phyloP scores from a whole-genome alignment of 2,113 vertebrate genomes.

The Neodontobutis hainanensis region DNA sequence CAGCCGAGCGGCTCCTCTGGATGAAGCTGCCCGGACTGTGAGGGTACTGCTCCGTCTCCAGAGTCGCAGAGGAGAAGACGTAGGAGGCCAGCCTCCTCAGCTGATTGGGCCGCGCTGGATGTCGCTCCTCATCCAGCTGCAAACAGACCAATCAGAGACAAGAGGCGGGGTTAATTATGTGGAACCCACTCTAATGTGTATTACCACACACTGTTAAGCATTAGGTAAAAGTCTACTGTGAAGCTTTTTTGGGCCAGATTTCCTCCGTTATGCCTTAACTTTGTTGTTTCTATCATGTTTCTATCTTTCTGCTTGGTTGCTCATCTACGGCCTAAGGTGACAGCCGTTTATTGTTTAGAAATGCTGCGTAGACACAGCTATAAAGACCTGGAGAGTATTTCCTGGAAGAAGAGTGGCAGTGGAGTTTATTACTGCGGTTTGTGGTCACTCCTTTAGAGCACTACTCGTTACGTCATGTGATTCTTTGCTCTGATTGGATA shows the following conservation, averaged over 20 bases:
- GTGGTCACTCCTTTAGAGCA: too few species aligned
- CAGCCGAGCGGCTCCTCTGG: slow-evolving; percentile 97
- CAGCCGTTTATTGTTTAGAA: too few species aligned
- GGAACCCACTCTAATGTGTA: neutral
- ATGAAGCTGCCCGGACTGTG: slow-evolving; percentile 88
- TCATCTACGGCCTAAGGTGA: too few species aligned
- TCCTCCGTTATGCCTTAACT: too few species aligned
- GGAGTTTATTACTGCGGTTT: too few species aligned
- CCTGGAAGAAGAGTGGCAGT: too few species aligned
- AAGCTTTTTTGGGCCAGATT: neutral
- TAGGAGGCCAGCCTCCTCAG: slow-evolving; percentile 98
- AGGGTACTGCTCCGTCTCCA: slow-evolving; percentile 98
- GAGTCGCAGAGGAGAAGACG: slow-evolving; percentile 97
- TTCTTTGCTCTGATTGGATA: too few species aligned
- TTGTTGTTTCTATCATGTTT: too few species aligned
- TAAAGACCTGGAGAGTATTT: too few species aligned
- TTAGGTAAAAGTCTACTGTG: neutral
- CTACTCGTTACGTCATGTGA: too few species aligned
- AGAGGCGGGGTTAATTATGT: slow-evolving; percentile 81
- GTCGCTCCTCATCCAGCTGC: slow-evolving; percentile 94
- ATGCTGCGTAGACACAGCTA: too few species aligned
- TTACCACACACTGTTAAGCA: slow-evolving; percentile 6
- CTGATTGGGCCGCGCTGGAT: slow-evolving; percentile 94
- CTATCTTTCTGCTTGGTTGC: too few species aligned
- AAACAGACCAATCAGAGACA: slow-evolving; percentile 98